Conservation (phyloP, 2,888 invertebrate genomes). For the Tuberolachnus salignus region DNA sequence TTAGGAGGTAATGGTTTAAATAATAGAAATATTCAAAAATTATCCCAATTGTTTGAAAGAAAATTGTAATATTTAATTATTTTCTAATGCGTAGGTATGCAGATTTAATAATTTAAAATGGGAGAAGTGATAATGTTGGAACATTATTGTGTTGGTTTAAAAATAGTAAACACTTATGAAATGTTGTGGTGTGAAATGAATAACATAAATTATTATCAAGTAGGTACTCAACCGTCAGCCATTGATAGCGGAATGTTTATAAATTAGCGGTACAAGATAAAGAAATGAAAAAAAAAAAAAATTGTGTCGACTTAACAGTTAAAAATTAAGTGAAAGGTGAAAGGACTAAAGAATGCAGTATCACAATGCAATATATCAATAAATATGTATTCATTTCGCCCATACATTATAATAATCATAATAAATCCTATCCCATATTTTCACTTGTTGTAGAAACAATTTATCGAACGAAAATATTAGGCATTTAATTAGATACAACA, state of each 20-base stretch:
- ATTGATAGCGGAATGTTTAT: not conserved
- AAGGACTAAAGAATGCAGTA: conserved; percentile 46
- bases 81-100: too few relatives aligned
- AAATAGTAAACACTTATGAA: too few relatives aligned
- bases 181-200: not conserved
- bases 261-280: conserved; percentile 16
- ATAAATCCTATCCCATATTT: not conserved
- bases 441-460: not conserved
- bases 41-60: too few relatives aligned
- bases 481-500: not conserved
- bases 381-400: conserved; percentile 25
- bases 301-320: conserved; percentile 32
- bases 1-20: too few relatives aligned
- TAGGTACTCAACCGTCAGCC: not conserved
- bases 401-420: conserved; percentile 18
- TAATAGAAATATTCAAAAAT: too few relatives aligned
- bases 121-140: too few relatives aligned
- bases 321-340: conserved; percentile 51
- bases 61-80: too few relatives aligned
- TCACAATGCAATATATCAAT: conserved; percentile 36
- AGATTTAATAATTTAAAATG: too few relatives aligned
- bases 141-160: too few relatives aligned
- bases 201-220: conserved; percentile 1
- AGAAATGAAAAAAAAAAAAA: conserved; percentile 12
- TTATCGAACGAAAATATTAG: not conserved